Base-by-base conservation (phyloP, 2,113 vertebrate genomes). In the Tenrec ecaudatus region DNA sequence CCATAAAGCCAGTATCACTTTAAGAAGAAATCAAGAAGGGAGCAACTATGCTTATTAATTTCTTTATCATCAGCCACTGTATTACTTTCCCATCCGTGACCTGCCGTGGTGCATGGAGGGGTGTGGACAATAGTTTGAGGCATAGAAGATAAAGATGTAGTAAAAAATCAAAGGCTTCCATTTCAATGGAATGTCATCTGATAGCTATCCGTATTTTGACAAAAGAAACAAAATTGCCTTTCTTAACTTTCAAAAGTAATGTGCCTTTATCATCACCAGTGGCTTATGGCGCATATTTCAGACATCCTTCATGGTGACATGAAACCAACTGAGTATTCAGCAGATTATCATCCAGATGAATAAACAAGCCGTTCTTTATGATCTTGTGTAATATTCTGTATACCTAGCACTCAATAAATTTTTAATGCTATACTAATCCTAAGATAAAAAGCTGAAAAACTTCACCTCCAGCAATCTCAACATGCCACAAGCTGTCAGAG, bases 401-500 rank as follows among this genome's bases (percentile, higher is more conserved):
- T 98, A 97, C 95, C 97, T 98, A 96, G 92, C 95, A 96, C 97
- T 97, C 97, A 88, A 98, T 99, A 97, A 93, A 98, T 98, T 98
- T 99, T 98, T 98, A 98, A 98, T 97, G 96, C 96, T 94, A 80
- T 95, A 91, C 97, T 98, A 98, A 98, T 98, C 97, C 97, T 92
- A 95, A 97, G 97, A 98, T 98, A 97, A 98, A 98, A 98, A 98
- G 97, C 97, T 98, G 95, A 93, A 96, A 96, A 97, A 97, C 92
- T 93, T 98, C 96, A 98, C 97, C 98, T 98, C 97, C 97, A 98
- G 98, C 97, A 96, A 96, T 97, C 95, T 94, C 95, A 97, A 83
- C 94, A 53, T 96, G 97, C 96, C 97, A 88, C 92, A 95, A 88
- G 94, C 97, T 97, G 97, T 97, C 98, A 97, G 88, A 97, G 96